Evolutionary conservation across 1,140 invertebrate genomes (phyloP).

Genomic region (Anadara kagoshimensis): DNA sequence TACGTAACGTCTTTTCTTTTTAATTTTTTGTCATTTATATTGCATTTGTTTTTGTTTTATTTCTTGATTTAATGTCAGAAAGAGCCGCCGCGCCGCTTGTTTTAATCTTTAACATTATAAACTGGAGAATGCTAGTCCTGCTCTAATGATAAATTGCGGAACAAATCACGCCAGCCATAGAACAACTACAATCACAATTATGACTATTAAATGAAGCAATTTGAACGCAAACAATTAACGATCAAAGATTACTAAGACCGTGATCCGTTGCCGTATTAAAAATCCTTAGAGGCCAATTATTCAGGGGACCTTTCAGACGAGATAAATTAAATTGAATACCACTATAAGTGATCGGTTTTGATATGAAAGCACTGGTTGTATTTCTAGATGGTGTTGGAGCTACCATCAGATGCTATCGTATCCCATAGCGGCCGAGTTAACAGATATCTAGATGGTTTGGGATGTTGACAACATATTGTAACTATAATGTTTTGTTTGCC

Average conservation of each 20-base stretch:
- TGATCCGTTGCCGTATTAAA: conserved; percentile 32
- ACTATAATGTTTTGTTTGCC: conserved; percentile 35
- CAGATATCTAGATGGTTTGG: conserved; percentile 11
- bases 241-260: conserved; percentile 27
- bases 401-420: conserved; percentile 31
- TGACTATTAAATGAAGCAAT: conserved; percentile 25
- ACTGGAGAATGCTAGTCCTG: no score
- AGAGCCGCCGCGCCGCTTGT: no score
- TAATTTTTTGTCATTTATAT: no score
- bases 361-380: conserved; percentile 33
- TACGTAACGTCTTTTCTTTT: no score
- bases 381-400: conserved; percentile 26
- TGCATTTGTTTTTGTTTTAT: no score
- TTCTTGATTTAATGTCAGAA: no score
- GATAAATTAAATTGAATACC: conserved; percentile 40
- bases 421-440: conserved; percentile 30
- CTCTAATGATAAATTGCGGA: no score
- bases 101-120: no score
- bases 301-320: conserved; percentile 37
- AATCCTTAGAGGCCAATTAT: conserved; percentile 42
- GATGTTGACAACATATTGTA: conserved; percentile 35
- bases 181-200: conserved; percentile 2
- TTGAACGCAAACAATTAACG: conserved; percentile 21
- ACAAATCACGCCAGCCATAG: conserved; percentile 3
- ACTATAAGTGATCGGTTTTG: conserved; percentile 43